These are phyloP conservation scores for Agrotis segetum DNA, from an alignment of 2,888 invertebrate species.

Conservation along the genomic window DNA sequence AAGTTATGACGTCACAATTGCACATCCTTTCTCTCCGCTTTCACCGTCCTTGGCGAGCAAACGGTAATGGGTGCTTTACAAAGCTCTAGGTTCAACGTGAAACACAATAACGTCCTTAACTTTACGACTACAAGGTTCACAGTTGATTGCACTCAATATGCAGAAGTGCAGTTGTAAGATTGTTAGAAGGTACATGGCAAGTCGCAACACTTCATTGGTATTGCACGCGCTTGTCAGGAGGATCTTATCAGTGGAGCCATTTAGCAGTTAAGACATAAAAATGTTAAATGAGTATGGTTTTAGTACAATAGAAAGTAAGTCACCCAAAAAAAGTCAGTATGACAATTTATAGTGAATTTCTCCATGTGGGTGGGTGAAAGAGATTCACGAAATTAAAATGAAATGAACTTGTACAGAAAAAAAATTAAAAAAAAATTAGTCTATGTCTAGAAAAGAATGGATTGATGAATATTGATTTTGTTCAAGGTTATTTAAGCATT, in stretches of 20 bases:
- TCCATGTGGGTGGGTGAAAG: conserved; percentile 40
- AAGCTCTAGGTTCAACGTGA: conserved; percentile 45
- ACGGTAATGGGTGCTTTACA: conserved; percentile 69
- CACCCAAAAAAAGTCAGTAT: conserved; percentile 44
- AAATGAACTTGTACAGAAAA: conserved; percentile 4
- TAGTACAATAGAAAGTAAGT: conserved; percentile 63
- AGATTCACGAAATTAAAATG: conserved; percentile 35
- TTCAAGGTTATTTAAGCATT: conserved; percentile 38
- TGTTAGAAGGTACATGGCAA: conserved; percentile 54
- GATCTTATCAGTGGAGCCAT: conserved; percentile 63
- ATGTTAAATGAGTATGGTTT: conserved; percentile 44
- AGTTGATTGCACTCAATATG: conserved; percentile 42
- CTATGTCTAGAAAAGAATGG: not conserved
- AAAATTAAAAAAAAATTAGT: not conserved
- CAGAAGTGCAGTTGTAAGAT: conserved; percentile 36
- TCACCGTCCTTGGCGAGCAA: conserved; percentile 86
- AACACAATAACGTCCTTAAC: conserved; percentile 49
- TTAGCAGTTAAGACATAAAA: conserved; percentile 46
- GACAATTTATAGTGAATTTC: conserved; percentile 59
- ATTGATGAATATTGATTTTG: conserved; percentile 6
- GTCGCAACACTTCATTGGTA: conserved; percentile 63
- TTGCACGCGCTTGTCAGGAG: conserved; percentile 54
- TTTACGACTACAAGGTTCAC: conserved; percentile 42
- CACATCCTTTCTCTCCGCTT: conserved; percentile 87
- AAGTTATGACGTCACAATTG: conserved; percentile 75